These are phyloP conservation scores for Cavia aperea DNA, from an alignment of 2,113 vertebrate genomes.

Conservation along the genomic window DNA sequence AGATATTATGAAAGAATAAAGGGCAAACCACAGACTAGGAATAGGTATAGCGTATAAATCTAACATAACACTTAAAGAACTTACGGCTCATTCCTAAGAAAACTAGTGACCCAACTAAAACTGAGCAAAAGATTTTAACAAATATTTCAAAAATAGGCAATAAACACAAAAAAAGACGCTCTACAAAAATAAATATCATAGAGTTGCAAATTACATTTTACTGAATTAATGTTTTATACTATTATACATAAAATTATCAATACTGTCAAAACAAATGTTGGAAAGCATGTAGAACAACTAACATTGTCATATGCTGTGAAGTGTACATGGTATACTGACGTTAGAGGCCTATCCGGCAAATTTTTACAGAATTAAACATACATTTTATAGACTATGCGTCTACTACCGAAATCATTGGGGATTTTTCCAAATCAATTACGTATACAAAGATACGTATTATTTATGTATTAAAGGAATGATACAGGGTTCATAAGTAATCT, in stretches of 20 bases:
- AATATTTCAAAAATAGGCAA: background rate
- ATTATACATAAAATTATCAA: background rate
- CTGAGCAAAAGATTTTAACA: background rate
- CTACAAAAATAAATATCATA: background rate
- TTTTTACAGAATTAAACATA: background rate
- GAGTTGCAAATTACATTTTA: background rate
- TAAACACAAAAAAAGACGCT: background rate
- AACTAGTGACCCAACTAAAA: background rate
- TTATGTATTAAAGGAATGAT: background rate
- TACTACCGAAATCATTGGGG: background rate
- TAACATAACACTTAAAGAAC: background rate
- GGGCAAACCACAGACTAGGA: background rate
- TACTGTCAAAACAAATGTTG: background rate
- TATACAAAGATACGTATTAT: background rate
- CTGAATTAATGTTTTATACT: background rate
- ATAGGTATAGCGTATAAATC: background rate
- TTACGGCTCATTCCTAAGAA: background rate
- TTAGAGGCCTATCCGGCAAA: background rate
- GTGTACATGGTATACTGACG: background rate
- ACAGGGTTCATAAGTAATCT: background rate
- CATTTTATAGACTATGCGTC: background rate
- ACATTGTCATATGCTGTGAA: background rate
- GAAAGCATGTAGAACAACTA: background rate
- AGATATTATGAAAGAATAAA: background rate
- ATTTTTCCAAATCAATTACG: background rate